These are phyloP conservation scores for Oscheius myriophilus DNA, from an alignment of 2,888 invertebrate species.

Conservation along the genomic window DNA sequence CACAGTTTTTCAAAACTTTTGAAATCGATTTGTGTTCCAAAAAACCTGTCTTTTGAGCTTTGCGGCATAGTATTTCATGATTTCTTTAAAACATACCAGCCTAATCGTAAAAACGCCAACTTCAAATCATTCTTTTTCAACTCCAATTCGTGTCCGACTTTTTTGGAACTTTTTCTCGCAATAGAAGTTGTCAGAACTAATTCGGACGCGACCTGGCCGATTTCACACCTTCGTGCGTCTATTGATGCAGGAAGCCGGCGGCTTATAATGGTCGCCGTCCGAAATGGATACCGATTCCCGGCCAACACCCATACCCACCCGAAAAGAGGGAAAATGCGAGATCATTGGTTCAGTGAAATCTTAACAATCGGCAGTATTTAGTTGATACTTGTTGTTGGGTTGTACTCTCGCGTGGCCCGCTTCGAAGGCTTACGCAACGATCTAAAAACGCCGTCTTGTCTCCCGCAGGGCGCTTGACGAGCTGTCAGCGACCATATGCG, in stretches of 20 bases:
- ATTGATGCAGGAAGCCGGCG: slow-evolving; percentile 29
- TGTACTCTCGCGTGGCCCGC: too few relatives aligned
- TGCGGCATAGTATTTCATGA: too few relatives aligned
- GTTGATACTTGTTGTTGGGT: slow-evolving; percentile 2
- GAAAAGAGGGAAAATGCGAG: background rate
- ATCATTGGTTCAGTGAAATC: background rate
- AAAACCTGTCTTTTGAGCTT: too few relatives aligned
- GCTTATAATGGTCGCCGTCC: slow-evolving; percentile 22
- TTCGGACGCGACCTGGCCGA: slow-evolving; percentile 26
- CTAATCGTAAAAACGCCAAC: too few relatives aligned
- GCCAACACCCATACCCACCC: background rate
- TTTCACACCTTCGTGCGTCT: slow-evolving; percentile 30
- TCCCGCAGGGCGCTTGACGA: slow-evolving; percentile 29
- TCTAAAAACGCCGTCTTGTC: slow-evolving; percentile 16
- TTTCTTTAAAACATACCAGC: background rate
- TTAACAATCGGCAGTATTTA: background rate
- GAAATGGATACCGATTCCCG: slow-evolving; percentile 21
- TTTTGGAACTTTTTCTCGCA: slow-evolving; percentile 14
- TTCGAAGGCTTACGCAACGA: slow-evolving; percentile 11
- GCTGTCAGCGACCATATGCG: slow-evolving; percentile 30
- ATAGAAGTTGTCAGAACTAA: slow-evolving; percentile 27
- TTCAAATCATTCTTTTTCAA: background rate
- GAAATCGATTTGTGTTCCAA: too few relatives aligned
- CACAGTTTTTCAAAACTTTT: too few relatives aligned
- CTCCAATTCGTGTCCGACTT: background rate